Evolutionary conservation across 2,888 invertebrate genomes (phyloP).

Genomic region (Andrena fulva): DNA sequence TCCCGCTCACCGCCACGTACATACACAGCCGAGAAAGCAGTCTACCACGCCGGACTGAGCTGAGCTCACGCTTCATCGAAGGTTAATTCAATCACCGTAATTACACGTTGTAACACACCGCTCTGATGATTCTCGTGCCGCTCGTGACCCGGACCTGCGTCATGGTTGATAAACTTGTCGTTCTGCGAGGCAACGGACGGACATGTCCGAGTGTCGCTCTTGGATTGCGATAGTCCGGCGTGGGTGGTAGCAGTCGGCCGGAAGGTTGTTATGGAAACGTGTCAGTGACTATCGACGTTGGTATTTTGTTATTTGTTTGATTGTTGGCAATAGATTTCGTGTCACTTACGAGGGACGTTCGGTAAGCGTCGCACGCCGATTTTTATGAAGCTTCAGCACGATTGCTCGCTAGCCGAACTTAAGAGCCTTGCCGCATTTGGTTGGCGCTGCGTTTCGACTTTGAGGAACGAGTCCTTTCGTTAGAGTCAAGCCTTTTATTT

Average conservation of each 20-base stretch:
- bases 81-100: constrained; percentile 15
- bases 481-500: no score
- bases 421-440: no score
- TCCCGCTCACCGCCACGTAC: constrained; percentile 20
- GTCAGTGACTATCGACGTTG: not conserved
- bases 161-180: constrained; percentile 49
- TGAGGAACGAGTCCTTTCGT: no score
- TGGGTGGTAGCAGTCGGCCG: constrained; percentile 89
- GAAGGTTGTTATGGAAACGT: not conserved
- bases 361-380: no score
- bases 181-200: not conserved
- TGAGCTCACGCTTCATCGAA: constrained; percentile 8
- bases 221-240: constrained; percentile 96
- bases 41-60: constrained; percentile 61
- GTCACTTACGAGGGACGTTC: no score
- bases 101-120: constrained; percentile 4
- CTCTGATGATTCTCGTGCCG: not conserved
- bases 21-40: constrained; percentile 31
- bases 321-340: no score
- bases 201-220: not conserved
- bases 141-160: constrained; percentile 21
- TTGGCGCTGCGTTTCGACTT: no score
- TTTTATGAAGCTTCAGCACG: no score
- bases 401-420: no score
- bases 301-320: no score